These are phyloP conservation scores for Sepiola atlantica DNA, from an alignment of 2,888 invertebrate species.

Conservation along the genomic window DNA sequence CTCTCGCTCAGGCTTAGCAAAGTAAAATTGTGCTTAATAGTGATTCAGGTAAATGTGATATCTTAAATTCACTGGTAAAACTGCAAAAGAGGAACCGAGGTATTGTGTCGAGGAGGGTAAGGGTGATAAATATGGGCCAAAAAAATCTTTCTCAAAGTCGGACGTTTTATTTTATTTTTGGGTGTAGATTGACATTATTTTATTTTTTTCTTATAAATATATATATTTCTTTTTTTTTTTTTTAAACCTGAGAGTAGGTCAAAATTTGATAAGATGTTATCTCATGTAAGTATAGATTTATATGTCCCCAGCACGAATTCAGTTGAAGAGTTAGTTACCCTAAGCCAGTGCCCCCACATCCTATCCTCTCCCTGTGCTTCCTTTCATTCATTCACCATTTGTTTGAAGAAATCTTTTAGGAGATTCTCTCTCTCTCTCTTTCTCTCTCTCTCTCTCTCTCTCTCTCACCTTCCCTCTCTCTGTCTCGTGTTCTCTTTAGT, in stretches of 20 bases:
- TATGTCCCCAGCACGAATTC: not conserved
- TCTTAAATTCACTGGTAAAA: not conserved
- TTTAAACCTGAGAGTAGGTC: not conserved
- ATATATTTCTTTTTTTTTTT: not conserved
- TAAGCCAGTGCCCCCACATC: not conserved
- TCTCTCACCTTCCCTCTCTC: too few species aligned
- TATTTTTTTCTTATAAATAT: not conserved
- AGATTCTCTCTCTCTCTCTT: not conserved
- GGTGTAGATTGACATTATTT: not conserved
- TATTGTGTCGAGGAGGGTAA: not conserved
- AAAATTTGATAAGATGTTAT: not conserved
- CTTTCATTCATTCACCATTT: not conserved
- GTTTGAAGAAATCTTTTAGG: constrained; percentile 32
- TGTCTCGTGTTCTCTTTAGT: not conserved
- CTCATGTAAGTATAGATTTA: not conserved
- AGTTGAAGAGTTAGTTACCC: not conserved
- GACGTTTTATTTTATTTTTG: not conserved
- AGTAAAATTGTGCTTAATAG: not conserved
- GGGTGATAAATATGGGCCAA: not conserved
- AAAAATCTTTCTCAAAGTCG: not conserved
- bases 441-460: not conserved
- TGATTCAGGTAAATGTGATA: not conserved
- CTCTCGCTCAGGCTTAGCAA: not conserved
- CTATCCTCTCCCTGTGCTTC: not conserved
- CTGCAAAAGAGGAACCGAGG: not conserved